Conservation (phyloP, 2,888 invertebrate genomes). For the Leptinotarsa rubiginosa region DNA sequence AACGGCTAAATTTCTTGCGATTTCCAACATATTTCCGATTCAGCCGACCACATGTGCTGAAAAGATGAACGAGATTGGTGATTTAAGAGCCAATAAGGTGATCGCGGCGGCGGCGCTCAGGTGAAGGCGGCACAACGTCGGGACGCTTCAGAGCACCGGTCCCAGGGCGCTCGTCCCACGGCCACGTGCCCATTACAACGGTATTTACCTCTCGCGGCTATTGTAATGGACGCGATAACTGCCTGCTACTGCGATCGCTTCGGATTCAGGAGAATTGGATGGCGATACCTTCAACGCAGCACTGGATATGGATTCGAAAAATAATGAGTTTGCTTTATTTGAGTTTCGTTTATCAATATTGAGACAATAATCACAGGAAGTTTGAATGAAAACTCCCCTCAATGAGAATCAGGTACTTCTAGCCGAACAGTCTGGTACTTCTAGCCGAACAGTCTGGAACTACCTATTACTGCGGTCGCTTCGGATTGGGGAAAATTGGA, state of each 20-base stretch:
- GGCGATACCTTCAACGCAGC: background rate
- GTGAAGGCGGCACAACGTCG: slow-evolving; percentile 24
- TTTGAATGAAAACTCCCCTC: no score
- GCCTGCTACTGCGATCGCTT: background rate
- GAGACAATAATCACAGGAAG: no score
- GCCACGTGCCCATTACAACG: slow-evolving; percentile 63
- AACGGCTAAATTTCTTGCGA: background rate
- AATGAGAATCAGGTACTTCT: no score
- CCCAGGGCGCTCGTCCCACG: slow-evolving; percentile 60
- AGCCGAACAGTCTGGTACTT: no score
- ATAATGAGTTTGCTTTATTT: no score
- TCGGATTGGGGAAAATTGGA: no score
- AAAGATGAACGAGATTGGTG: slow-evolving; percentile 58
- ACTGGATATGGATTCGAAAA: background rate
- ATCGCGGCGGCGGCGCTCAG: slow-evolving; percentile 46
- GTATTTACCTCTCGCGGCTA: slow-evolving; percentile 61
- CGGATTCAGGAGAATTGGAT: background rate
- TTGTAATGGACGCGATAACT: slow-evolving; percentile 57
- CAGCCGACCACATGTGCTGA: slow-evolving; percentile 42
- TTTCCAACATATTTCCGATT: background rate
- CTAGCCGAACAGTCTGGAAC: no score
- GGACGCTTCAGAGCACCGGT: slow-evolving; percentile 47
- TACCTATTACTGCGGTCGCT: no score
- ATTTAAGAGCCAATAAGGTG: slow-evolving; percentile 59
- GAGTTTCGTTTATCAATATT: no score